Evolutionary conservation across 1,140 invertebrate species (phyloP).

Genomic region (Lasaia peninsularis): DNA sequence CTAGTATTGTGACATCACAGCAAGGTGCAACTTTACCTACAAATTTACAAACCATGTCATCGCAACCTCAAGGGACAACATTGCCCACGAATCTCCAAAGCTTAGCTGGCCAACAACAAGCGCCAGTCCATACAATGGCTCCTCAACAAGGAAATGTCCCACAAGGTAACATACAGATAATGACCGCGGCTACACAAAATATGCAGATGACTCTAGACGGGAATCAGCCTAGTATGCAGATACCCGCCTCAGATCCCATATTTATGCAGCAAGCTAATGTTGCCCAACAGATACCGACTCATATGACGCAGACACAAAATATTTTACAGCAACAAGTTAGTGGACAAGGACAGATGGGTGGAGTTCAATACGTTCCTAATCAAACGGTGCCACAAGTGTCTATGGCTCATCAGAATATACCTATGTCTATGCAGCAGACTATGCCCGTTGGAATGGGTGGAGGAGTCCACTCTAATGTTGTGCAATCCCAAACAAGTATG

Average conservation of each 20-base stretch:
- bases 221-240: constrained; percentile 75
- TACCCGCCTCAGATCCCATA: constrained; percentile 73
- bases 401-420: constrained; percentile 69
- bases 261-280: constrained; percentile 70
- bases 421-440: constrained; percentile 72
- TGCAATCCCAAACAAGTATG: constrained; percentile 73
- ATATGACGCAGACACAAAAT: constrained; percentile 65
- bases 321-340: constrained; percentile 66
- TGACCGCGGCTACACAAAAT: constrained; percentile 76
- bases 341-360: constrained; percentile 59
- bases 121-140: constrained; percentile 66
- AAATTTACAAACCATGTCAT: constrained; percentile 68
- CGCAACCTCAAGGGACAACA: constrained; percentile 77
- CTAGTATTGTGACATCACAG: constrained; percentile 73
- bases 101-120: constrained; percentile 69
- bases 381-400: constrained; percentile 64
- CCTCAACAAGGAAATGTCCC: constrained; percentile 78
- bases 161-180: constrained; percentile 79
- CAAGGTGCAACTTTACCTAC: constrained; percentile 71
- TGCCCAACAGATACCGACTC: constrained; percentile 67
- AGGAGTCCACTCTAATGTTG: constrained; percentile 66
- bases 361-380: constrained; percentile 70
- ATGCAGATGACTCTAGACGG: constrained; percentile 76
- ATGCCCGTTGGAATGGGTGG: constrained; percentile 68
- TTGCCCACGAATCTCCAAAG: constrained; percentile 79